Base-by-base conservation (phyloP, 1,140 invertebrate species). In the Achatina immaculata region DNA sequence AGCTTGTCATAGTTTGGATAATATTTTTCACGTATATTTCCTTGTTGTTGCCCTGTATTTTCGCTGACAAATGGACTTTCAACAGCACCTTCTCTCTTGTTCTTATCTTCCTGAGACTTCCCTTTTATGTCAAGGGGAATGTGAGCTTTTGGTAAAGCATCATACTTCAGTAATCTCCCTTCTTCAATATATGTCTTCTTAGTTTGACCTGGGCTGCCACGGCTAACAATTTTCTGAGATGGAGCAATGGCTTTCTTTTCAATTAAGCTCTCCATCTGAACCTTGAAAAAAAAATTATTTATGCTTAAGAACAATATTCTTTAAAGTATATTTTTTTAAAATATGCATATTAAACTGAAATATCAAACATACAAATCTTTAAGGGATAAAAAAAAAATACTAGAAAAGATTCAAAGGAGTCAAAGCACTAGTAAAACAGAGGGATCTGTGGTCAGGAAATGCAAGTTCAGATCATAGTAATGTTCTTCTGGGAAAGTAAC, bases 211-310 rank as follows among this genome's bases (percentile, higher is more conserved):
- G 78, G 78, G n/a, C 78, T 80, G 45, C 48, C n/a, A 9, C 78
- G 78, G 11, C 40, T 16, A 55, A 80, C 72, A 43, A 80, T 80
- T 40, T 34, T 36, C 38, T 72, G 42, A 2, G 78, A 80, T 7
- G 78, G 78, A n/a, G 43, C 78, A 55, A 80, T n/a, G 1, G 43
- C 24, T 42, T 80, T 80, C 78, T 72, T 80, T 34, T 71, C 66
- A 38, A 51, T 28, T 1, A 72, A 38, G 28, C 38, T 71, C 45
- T 80, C 78, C 19, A 72, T 16, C 24, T 51, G 34, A 24, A 24
- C n/a, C 78, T 80, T 42, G 3, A 74, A 74, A 74, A 48, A 28
- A 38, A 34, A n/a, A n/a, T n/a, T n/a, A n/a, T n/a, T 14, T 14
- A 24, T 11, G 48, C 11, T 14, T 14, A 51, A 14, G 11, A 51